Base-by-base conservation (phyloP, 53 echinoderm and acorn worm species). In the Astropecten irregularis region DNA sequence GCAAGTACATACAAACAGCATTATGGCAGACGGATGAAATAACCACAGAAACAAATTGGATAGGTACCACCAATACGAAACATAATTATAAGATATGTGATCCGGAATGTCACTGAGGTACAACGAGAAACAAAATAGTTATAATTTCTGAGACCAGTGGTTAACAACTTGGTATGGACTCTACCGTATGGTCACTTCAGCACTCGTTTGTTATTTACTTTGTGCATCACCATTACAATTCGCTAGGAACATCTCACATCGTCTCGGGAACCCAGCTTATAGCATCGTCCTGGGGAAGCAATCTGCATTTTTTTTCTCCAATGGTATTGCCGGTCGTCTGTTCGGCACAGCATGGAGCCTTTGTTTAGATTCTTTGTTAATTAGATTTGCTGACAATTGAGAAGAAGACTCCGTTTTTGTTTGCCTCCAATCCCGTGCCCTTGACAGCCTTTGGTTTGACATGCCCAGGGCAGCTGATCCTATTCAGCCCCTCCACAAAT, bases 361-460 rank as follows among this genome's bases (percentile, higher is more conserved):
- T 76, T 76, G 40, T 57, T 13, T 15, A 18, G 38, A 36, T 73
- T 54, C 26, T 59, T 40, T 72, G 57, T 35, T 52, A 76, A 76
- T 76, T 76, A 57, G 76, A 76, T 76, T 76, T 76, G 13, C 59
- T 18, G 29, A 57, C 76, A 76, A 76, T 76, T 76, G 76, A 16
- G 22, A 27, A 15, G 44, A 26, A 40, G 44, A 76, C 76, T 76
- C 34, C 40, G 39, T 58, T 76, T 59, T 11, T 11, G 59, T 76
- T 58, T 58, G 58, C 38, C 31, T 35, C 21, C 59, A n/a, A 40
- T 9, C 76, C 35, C 76, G 21, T 59, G 76, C 42, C 76, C 76
- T 76, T 76, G 76, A 59, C 59, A 40, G 58, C 59, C 42, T 68
- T 27, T 42, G 22, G 19, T 18, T 35, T 14, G 28, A 59, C 59